Conservation (phyloP, 2,797 vertebrate genomes). For the Centroberyx gerrardi region DNA sequence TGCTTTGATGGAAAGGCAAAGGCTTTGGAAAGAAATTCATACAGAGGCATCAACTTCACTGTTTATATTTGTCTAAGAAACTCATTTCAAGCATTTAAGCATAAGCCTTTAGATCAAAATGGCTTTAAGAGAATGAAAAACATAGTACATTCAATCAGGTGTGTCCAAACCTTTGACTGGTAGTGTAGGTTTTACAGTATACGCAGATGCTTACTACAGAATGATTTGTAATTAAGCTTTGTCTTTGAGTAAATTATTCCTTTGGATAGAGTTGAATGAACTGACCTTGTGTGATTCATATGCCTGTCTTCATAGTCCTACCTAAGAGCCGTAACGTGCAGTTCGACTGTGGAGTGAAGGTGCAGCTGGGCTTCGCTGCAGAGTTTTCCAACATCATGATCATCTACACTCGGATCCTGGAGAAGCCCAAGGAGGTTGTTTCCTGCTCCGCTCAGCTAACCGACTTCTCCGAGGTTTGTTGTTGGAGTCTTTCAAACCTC, state of each 20-base stretch:
- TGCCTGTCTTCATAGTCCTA: slow-evolving; percentile 77
- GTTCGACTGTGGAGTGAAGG: slow-evolving; percentile 88
- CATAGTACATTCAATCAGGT: too few relatives aligned
- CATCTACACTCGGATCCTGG: slow-evolving; percentile 89
- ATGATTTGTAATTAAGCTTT: neutral
- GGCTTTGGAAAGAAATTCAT: too few relatives aligned
- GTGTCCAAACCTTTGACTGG: too few relatives aligned
- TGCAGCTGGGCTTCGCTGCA: slow-evolving; percentile 91
- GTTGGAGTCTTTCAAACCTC: neutral
- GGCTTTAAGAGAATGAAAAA: too few relatives aligned
- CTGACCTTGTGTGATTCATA: neutral
- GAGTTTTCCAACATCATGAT: slow-evolving; percentile 95
- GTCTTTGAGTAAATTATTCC: neutral
- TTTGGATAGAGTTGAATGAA: too few relatives aligned
- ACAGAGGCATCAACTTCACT: too few relatives aligned
- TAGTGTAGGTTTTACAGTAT: too few relatives aligned
- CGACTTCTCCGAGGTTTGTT: slow-evolving; percentile 86
- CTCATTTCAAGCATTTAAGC: too few relatives aligned
- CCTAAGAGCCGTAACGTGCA: slow-evolving; percentile 82
- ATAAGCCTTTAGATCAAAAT: too few relatives aligned
- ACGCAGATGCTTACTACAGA: too few relatives aligned
- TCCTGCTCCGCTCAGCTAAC: slow-evolving; percentile 87
- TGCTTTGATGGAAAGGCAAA: too few relatives aligned
- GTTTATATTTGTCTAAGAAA: too few relatives aligned
- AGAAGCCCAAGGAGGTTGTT: slow-evolving; percentile 80